Percentiles rank a stretch among this genome's conserved stretches.
phyloP scores from a whole-genome alignment of 92 coral and sea anemone genomes.

The Palythoa caribaeorum region DNA sequence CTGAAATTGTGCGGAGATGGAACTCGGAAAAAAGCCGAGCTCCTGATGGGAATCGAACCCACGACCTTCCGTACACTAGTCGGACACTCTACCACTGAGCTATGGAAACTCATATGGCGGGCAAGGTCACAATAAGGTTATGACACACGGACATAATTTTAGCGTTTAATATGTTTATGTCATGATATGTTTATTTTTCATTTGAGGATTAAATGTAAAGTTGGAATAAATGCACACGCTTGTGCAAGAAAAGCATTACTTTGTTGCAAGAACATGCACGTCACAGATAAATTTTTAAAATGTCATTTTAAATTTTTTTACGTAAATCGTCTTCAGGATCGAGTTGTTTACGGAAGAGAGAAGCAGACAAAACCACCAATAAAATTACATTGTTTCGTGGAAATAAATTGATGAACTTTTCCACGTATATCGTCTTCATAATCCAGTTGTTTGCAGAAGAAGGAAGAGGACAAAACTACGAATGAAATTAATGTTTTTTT shows the following conservation, averaged over 20 bases:
- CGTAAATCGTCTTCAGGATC: neutral
- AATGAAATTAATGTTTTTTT: too few relatives aligned
- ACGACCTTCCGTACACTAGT: too few relatives aligned
- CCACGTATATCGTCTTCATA: neutral
- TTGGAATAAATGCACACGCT: neutral
- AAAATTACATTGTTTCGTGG: neutral
- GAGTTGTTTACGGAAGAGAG: conserved; percentile 3
- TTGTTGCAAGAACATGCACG: neutral
- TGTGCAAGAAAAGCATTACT: neutral
- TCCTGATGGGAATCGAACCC: too few relatives aligned
- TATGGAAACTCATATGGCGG: too few relatives aligned
- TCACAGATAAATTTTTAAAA: neutral
- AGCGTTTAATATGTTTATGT: neutral
- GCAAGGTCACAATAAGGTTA: too few relatives aligned
- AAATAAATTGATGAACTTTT: conserved; percentile 24
- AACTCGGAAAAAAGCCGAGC: too few relatives aligned
- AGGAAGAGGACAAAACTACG: conserved; percentile 9
- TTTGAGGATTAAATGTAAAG: too few relatives aligned
- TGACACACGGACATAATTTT: too few relatives aligned
- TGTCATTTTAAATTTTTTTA: neutral
- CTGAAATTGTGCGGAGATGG: too few relatives aligned
- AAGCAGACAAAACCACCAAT: conserved; percentile 7
- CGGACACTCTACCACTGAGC: too few relatives aligned
- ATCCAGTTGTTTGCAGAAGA: conserved; percentile 12
- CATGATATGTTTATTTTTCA: neutral